phyloP scores from a whole-genome alignment of 2,113 vertebrate genomes.

The Rhinoptilus africanus region DNA sequence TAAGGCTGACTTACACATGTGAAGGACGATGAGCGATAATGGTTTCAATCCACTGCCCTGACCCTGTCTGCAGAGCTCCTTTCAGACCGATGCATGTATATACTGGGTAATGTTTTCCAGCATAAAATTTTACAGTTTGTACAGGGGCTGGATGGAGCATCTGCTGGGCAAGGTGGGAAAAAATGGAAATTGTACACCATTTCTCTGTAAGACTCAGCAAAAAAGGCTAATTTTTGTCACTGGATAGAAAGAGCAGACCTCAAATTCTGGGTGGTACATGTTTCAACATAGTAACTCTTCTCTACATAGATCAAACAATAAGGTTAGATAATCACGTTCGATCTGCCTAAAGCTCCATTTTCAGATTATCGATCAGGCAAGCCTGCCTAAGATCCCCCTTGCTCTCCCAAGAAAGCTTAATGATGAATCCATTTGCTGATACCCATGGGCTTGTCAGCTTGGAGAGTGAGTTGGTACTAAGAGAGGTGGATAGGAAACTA shows the following conservation, averaged over 20 bases:
- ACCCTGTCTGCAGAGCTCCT: background rate
- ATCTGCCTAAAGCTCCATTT: background rate
- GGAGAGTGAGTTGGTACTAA: background rate
- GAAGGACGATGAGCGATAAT: background rate
- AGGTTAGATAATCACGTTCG: background rate
- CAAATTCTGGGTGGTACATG: accelerated
- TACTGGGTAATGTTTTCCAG: background rate
- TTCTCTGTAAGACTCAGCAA: background rate
- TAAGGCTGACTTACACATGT: background rate
- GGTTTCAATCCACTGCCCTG: background rate
- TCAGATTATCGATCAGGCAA: background rate
- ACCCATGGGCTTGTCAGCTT: background rate
- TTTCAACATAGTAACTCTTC: background rate
- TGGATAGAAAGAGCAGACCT: background rate
- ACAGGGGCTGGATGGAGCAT: background rate
- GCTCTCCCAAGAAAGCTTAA: background rate
- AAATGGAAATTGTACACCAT: background rate
- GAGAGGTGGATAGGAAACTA: background rate
- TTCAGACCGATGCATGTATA: background rate
- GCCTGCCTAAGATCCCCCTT: background rate
- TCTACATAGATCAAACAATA: constrained; percentile 31
- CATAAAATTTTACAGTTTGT: background rate
- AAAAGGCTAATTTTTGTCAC: background rate
- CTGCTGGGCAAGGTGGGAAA: background rate
- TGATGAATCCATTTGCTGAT: background rate